These are phyloP conservation scores for Archaeoteleia sp. DNA, from an alignment of 2,888 invertebrate genomes.

Conservation along the genomic window DNA sequence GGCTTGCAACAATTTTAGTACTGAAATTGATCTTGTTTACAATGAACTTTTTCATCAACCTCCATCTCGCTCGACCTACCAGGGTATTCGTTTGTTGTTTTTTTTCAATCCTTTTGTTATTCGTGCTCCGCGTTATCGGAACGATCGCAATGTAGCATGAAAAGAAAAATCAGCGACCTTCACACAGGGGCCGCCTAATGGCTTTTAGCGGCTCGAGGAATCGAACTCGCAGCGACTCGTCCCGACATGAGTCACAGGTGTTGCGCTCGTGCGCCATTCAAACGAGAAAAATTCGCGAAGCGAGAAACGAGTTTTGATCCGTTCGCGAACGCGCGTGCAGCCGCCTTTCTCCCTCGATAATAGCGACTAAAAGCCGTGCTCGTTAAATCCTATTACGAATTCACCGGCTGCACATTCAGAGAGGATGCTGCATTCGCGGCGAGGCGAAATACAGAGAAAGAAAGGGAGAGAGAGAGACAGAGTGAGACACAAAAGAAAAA, in stretches of 20 bases:
- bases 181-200: not conserved
- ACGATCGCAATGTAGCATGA: not conserved
- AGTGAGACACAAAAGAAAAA: not conserved
- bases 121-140: too few species aligned
- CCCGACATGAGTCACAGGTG: slow-evolving; percentile 6
- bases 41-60: too few species aligned
- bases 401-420: not conserved
- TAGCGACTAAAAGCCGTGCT: not conserved
- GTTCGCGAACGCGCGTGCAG: not conserved
- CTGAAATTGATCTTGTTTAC: too few species aligned
- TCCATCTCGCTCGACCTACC: too few species aligned
- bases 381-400: not conserved
- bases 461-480: not conserved
- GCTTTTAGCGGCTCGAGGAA: not conserved
- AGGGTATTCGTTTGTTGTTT: not conserved
- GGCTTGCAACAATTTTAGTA: too few species aligned
- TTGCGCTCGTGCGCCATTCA: slow-evolving; percentile 6
- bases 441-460: not conserved
- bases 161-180: slow-evolving; percentile 6
- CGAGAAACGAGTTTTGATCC: slow-evolving; percentile 5
- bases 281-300: not conserved
- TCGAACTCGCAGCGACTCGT: slow-evolving; percentile 3
- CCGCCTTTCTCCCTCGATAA: slow-evolving; percentile 1
- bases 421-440: too few species aligned
- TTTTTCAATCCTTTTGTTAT: not conserved